phyloP scores from a whole-genome alignment of 2,113 vertebrate species.

The Periophthalmodon schlosseri region DNA sequence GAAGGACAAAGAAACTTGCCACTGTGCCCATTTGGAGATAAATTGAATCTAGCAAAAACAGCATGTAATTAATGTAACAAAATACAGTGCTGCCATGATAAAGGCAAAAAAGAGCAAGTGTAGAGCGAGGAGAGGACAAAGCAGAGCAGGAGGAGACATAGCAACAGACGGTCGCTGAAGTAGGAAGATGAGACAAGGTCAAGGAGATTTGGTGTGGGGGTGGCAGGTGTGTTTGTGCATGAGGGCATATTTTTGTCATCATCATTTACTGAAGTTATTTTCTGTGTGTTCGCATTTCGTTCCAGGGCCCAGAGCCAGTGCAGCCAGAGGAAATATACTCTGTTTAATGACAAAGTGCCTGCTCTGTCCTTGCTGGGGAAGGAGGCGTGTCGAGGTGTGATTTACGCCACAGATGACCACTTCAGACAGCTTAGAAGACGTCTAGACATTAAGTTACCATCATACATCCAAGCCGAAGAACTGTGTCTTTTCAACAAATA shows the following conservation, averaged over 20 bases:
- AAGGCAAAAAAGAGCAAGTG: background rate
- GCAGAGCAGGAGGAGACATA: slow-evolving; percentile 20
- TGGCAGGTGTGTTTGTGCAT: slow-evolving; percentile 44
- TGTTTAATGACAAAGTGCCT: slow-evolving; percentile 56
- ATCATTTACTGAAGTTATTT: slow-evolving; percentile 46
- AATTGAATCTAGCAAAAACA: slow-evolving; percentile 5
- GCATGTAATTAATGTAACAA: slow-evolving; percentile 15
- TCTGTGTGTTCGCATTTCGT: slow-evolving; percentile 46
- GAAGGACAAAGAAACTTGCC: slow-evolving; percentile 3
- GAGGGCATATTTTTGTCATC: slow-evolving; percentile 39
- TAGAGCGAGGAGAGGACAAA: slow-evolving; percentile 1
- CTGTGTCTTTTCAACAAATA: background rate
- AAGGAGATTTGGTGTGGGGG: slow-evolving; percentile 42
- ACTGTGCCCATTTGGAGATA: slow-evolving; percentile 2
- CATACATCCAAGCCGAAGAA: background rate
- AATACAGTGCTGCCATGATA: slow-evolving; percentile 2
- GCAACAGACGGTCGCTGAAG: slow-evolving; percentile 34
- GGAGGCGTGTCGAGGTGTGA: slow-evolving; percentile 58
- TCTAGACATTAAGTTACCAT: slow-evolving; percentile 37
- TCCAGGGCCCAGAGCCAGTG: slow-evolving; percentile 58
- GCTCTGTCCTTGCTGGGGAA: slow-evolving; percentile 63
- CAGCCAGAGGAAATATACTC: slow-evolving; percentile 48
- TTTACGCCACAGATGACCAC: slow-evolving; percentile 45
- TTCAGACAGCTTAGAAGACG: slow-evolving; percentile 38
- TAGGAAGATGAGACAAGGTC: slow-evolving; percentile 56